phyloP scores from a whole-genome alignment of 2,888 invertebrate genomes.

The Melinaea marsaeus region DNA sequence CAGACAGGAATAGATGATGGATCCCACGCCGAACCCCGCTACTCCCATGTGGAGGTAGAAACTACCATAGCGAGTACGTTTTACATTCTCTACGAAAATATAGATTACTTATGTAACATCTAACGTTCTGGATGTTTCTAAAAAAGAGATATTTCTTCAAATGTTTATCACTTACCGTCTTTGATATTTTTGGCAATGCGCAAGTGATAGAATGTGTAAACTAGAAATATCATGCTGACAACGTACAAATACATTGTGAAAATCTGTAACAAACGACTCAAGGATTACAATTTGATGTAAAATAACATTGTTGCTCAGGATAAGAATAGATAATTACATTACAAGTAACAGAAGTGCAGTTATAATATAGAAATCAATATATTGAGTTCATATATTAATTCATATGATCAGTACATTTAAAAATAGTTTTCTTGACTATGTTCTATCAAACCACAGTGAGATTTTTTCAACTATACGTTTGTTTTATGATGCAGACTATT shows the following conservation, averaged over 20 bases:
- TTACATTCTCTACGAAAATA: slow-evolving; percentile 33
- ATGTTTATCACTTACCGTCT: slow-evolving; percentile 48
- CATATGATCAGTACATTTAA: no score
- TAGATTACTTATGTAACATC: no score
- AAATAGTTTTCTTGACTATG: no score
- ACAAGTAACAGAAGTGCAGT: no score
- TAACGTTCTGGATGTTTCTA: no score
- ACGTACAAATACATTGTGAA: slow-evolving; percentile 86
- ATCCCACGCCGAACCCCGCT: slow-evolving; percentile 82
- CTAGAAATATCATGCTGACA: slow-evolving; percentile 83
- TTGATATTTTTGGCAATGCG: slow-evolving; percentile 59
- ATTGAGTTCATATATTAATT: no score
- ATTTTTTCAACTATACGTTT: no score
- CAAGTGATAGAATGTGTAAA: slow-evolving; percentile 82
- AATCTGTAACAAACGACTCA: slow-evolving; percentile 63
- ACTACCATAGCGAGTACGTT: slow-evolving; percentile 74
- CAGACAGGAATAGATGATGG: slow-evolving; percentile 84
- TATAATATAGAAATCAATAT: no score
- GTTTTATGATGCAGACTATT: no score
- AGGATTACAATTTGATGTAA: not conserved
- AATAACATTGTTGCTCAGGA: not conserved
- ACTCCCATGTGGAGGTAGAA: slow-evolving; percentile 81
- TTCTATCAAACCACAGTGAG: no score
- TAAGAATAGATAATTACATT: not conserved
- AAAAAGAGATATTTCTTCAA: no score